Conservation (phyloP, 1,140 invertebrate genomes). For the Hetaerina americana region DNA sequence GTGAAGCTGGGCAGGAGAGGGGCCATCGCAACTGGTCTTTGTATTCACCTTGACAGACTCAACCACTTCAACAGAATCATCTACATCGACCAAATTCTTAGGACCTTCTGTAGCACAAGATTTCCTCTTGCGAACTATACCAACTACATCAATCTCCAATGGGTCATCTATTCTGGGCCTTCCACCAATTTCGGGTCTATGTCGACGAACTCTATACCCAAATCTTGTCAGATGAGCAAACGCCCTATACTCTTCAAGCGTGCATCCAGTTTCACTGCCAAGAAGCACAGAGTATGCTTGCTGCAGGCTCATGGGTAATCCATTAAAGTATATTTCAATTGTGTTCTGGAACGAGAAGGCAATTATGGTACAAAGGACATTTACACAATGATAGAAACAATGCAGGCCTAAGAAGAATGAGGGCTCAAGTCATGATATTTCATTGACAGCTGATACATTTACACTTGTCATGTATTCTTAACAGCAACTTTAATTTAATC, state of each 20-base stretch:
- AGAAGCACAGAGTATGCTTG: slow-evolving; percentile 44
- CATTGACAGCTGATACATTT: too few species aligned
- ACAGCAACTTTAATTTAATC: too few species aligned
- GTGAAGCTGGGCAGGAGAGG: too few species aligned
- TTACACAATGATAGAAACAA: slow-evolving; percentile 2
- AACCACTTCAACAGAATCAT: too few species aligned
- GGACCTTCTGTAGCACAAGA: too few species aligned
- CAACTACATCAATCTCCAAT: not conserved
- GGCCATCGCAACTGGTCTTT: too few species aligned
- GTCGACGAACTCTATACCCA: slow-evolving; percentile 32
- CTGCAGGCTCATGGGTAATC: slow-evolving; percentile 41
- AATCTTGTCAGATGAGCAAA: slow-evolving; percentile 42
- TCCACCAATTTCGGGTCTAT: not conserved
- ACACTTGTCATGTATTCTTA: too few species aligned
- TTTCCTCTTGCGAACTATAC: not conserved
- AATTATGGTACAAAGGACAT: slow-evolving; percentile 3
- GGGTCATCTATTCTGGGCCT: not conserved
- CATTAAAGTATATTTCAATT: slow-evolving; percentile 38
- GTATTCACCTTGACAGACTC: too few species aligned
- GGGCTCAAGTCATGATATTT: too few species aligned
- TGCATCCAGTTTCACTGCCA: slow-evolving; percentile 29
- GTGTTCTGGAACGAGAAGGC: slow-evolving; percentile 35
- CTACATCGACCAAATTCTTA: too few species aligned
- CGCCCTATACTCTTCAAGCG: slow-evolving; percentile 42
- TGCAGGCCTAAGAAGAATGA: too few species aligned